Conservation (phyloP, 2,888 invertebrate genomes). For the Drosophila austrosaltans region DNA sequence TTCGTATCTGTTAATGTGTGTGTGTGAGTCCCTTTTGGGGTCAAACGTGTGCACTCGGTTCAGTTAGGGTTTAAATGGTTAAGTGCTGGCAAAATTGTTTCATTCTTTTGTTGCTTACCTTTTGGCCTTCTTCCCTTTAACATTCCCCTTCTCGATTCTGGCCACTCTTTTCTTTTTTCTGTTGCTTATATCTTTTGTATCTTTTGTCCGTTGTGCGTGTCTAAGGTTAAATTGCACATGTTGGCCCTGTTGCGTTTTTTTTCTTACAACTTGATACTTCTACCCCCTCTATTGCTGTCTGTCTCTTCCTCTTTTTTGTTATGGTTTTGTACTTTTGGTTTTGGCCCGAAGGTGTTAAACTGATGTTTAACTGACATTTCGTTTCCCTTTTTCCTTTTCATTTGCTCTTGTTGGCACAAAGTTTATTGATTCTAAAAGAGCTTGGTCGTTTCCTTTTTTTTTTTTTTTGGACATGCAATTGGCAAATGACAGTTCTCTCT, state of each 20-base stretch:
- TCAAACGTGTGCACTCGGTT: constrained; percentile 74
- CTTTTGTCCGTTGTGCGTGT: constrained; percentile 50
- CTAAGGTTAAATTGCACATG: constrained; percentile 71
- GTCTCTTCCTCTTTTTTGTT: constrained; percentile 20
- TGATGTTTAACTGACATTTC: constrained; percentile 42
- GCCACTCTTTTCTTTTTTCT: constrained; percentile 20
- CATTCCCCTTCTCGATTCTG: constrained; percentile 28
- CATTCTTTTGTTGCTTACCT: constrained; percentile 61
- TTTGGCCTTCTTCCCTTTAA: constrained; percentile 23
- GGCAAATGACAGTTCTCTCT: background rate
- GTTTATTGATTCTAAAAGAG: constrained; percentile 40
- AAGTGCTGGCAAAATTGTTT: constrained; percentile 77
- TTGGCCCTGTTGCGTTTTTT: constrained; percentile 50
- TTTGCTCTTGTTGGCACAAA: background rate
- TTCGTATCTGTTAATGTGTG: constrained; percentile 4
- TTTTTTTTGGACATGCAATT: background rate
- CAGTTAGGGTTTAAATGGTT: constrained; percentile 75
- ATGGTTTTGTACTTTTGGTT: constrained; percentile 45
- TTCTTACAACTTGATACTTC: constrained; percentile 19
- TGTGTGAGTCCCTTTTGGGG: constrained; percentile 45
- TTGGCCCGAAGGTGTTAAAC: constrained; percentile 63
- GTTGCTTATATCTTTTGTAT: constrained; percentile 28
- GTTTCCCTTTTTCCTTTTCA: constrained; percentile 18
- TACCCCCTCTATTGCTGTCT: constrained; percentile 5
- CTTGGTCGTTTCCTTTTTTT: background rate